Base-by-base conservation (phyloP, 2,888 invertebrate genomes). In the Pardosa pseudoannulata region DNA sequence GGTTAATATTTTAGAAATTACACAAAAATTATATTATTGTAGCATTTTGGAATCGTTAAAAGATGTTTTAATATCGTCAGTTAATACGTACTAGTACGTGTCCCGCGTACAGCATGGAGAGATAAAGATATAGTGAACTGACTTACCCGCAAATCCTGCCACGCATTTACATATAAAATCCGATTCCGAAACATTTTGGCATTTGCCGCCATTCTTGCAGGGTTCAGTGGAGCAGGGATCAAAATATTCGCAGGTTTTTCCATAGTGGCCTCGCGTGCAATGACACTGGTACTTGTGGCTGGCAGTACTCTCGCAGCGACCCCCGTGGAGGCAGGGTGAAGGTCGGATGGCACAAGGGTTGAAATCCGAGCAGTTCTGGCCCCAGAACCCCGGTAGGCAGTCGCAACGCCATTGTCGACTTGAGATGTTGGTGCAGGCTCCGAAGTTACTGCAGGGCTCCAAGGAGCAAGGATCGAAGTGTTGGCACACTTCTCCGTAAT, bases 141-240 rank as follows among this genome's bases (percentile, higher is more conserved):
- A 56, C 71, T 78, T 62, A 89, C 89, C 89, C 27, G 78, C 65
- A 36, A 71, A 89, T 19, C 89, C 89, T 13, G 88, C 72, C 1
- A 67, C 41, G 41, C 89, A 89, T 13, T 78, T 79, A 72, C 89
- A 89, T 7, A 70, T 27, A 39, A 85, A 89, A 27, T 88, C 89
- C 7, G 78, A 88, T 67, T 91, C 89, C 13, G 89, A 89, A 2
- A 85, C 79, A 41, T 90, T 90, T 16, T 88, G 73, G 88, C 92
- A 92, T 3, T 88, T 89, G 9, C 90, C 90, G 6, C 90, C 90
- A 79, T 90, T 90, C 29, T 89, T 80, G 80, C 92, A 92, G 0
- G 91, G 91, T 2, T 88, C 78, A 0, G 88, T 75, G 6, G 88
- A 87, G 41, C 91, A 91, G 0, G 89, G 89, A 74, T 91, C 89